Evolutionary conservation across 2,113 vertebrate species (phyloP), one percentile per base, ranked within the genome.

Genomic region (Zapus hudsonius): DNA sequence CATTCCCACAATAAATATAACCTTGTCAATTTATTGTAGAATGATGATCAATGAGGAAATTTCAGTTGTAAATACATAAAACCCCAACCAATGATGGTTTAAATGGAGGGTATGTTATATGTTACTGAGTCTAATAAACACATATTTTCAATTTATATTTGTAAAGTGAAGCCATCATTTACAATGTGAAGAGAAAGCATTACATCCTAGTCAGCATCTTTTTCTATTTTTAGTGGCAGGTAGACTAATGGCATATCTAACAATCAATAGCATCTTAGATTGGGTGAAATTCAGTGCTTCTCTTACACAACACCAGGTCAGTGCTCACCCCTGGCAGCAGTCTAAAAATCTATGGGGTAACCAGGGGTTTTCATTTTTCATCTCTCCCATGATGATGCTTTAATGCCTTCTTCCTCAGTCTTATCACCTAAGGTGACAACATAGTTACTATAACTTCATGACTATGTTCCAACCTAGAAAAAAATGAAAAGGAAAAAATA

Each of bases 121-220:
- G 80, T 80, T 19, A 84, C 23, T 72, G 44, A 82, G n/a, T 91
- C 80, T n/a, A 84, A 59, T n/a, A 40, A 85, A 90, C 9, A 87
- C 13, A 92, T 25, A 13, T 73, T 75, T 94, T 72, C 29, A 19
- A 57, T 61, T 25, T 42, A 22, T 72, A 75, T 33, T 83, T 73
- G 22, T 73, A 67, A 87, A 72, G 55, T 59, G n/a, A n/a, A 29
- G 29, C 75, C 20, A 42, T 81, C 42, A 78, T 70, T 55, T 76
- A n/a, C 3, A 85, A 67, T 36, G 27, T 31, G 27, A 85, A 78
- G 42, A 76, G 12, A 91, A 75, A 66, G 7, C 5, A 52, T 38
- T 63, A 40, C 86, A 59, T 36, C 81, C 52, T 33, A 10, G 40
- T 63, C 52, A 44, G 7, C 20, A n/a, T 78, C 47, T 36, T 66